Conservation (phyloP, 2,797 vertebrate species). For the Phalloptychus januarius region DNA sequence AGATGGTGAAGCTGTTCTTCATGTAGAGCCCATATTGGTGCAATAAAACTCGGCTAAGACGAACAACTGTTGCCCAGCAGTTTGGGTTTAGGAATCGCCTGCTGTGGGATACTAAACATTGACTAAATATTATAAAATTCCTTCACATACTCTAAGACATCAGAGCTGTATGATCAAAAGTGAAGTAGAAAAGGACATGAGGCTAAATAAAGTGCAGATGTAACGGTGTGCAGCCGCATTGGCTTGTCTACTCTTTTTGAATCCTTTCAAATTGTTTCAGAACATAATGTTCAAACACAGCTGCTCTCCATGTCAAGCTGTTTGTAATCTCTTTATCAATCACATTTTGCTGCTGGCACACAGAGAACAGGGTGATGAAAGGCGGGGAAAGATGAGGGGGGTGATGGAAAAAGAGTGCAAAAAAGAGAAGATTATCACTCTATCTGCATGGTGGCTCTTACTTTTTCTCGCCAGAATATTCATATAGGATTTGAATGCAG, state of each 20-base stretch:
- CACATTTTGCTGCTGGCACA: constrained; percentile 45
- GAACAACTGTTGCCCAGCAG: background rate
- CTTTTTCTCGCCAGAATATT: constrained; percentile 21
- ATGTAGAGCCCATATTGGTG: constrained; percentile 2
- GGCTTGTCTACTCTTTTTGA: constrained; percentile 10
- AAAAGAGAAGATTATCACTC: constrained; percentile 36
- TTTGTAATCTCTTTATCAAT: constrained; percentile 65
- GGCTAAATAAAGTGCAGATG: constrained; percentile 4
- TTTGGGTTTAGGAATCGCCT: background rate
- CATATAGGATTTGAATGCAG: constrained; percentile 10
- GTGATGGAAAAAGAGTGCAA: constrained; percentile 39
- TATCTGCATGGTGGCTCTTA: constrained; percentile 31
- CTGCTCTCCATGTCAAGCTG: constrained; percentile 32
- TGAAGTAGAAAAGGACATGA: background rate
- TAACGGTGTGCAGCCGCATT: background rate
- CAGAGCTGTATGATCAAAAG: background rate
- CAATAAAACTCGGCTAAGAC: background rate
- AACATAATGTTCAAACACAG: constrained; percentile 39
- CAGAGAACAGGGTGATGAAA: constrained; percentile 52
- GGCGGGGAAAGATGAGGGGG: constrained; percentile 48
- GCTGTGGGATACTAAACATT: background rate
- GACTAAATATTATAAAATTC: background rate
- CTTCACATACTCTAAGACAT: background rate
- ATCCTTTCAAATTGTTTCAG: constrained; percentile 22
- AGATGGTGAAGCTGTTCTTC: constrained; percentile 21